Evolutionary conservation across 2,797 vertebrate species (phyloP), one percentile per base, ranked within the genome.

Genomic region (Syncerus caffer): DNA sequence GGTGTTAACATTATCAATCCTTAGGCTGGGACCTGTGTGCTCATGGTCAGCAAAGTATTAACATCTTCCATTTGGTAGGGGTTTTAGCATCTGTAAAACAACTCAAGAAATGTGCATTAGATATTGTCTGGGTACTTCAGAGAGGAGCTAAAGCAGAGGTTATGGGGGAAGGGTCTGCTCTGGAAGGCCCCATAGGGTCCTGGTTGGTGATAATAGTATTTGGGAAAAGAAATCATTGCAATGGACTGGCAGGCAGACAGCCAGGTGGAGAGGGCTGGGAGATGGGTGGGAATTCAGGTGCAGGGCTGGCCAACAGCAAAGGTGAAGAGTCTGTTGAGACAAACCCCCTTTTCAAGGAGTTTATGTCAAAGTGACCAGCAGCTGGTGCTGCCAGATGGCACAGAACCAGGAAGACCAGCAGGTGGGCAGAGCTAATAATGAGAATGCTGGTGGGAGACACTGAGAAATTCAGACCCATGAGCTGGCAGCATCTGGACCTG

Each of bases 261-360:
- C 21, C 34, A 23, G 62, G 31, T 29, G 42, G 19, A n/a, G 42
- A 82, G 31, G 14, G 17, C 51, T 7, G 42, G 21, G n/a, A 3
- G 38, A 34, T 0, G 27, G 13, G 27, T 4, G 8, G 58, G 4
- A 9, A 60, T 23, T 60, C 7, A 53, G 29, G n/a, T 45, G 10
- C 4, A 8, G n/a, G 38, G 23, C 15, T 84, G 9, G 25, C 2
- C 7, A 3, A 82, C 21, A 51, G 34, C 13, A 15, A 76, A 92
- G 7, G 25, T 27, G 55, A 58, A 71, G 47, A 27, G 23, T 71
- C 34, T 50, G 16, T 4, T 14, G 42, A 71, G 13, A 34, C 13
- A 29, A 38, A 55, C 0, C 7, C 47, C 55, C 51, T 85, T 25
- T 79, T 9, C 0, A 7, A 71, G 57, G 16, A 5, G 16, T 47